Conservation (phyloP, 2,113 vertebrate genomes). For the Chauna torquata region DNA sequence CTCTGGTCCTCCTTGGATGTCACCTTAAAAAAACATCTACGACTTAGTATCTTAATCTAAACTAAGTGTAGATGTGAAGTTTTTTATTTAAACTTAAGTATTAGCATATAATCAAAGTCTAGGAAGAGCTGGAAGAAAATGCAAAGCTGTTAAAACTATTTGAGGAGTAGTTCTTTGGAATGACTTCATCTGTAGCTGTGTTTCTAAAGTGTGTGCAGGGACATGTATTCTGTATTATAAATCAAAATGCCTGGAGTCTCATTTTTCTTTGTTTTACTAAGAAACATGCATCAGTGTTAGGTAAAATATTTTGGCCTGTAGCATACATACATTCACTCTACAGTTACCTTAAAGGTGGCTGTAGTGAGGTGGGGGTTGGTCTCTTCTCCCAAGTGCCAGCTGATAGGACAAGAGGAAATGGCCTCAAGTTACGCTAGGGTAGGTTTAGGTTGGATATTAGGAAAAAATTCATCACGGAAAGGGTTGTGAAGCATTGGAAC, state of each 20-base stretch:
- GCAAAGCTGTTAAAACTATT: background rate
- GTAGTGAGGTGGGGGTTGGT: too few species aligned
- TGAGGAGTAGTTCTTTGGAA: background rate
- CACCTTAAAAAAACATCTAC: background rate
- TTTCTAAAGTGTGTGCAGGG: background rate
- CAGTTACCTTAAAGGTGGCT: too few species aligned
- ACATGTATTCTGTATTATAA: background rate
- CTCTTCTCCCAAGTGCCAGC: too few species aligned
- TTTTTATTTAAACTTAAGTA: background rate
- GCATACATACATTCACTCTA: too few species aligned
- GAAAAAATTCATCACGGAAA: too few species aligned
- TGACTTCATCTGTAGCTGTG: background rate
- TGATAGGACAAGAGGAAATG: too few species aligned
- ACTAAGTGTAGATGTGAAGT: background rate
- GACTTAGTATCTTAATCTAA: background rate
- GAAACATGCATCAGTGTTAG: background rate
- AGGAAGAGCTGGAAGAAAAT: background rate
- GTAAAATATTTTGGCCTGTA: background rate
- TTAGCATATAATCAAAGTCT: too few species aligned
- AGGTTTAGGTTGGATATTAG: too few species aligned
- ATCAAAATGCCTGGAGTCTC: background rate
- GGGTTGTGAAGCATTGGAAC: too few species aligned
- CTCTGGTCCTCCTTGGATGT: background rate
- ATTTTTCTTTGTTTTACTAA: background rate
- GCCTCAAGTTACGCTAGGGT: too few species aligned